Base-by-base conservation (phyloP, 1,140 invertebrate species). In the Atta colombica region DNA sequence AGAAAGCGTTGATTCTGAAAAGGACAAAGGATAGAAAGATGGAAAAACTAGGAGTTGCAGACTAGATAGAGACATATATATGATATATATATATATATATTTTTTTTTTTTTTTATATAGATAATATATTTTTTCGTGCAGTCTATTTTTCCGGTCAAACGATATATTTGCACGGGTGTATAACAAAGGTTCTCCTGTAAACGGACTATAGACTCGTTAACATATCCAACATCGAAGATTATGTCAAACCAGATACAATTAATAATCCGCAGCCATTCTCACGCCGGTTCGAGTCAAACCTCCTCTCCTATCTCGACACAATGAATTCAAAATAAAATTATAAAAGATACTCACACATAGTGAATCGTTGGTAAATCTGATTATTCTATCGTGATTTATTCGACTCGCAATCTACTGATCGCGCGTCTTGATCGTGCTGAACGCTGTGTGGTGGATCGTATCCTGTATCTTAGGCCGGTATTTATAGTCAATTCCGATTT, bases 121-220 rank as follows among this genome's bases (percentile, higher is more conserved):
- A 93, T 93, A 93, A 90, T 94, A 91, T 93, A 93, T 93, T 92
- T 80, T 81, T 84, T 94, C 93, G 94, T 94, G 94, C 93, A 93
- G 93, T 94, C 91, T 94, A 93, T 90, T 88, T 89, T 84, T 93
- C 92, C 89, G 88, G 88, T 89, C 93, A 93, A 94, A 94, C 93
- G 69, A 84, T 84, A 94, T 91, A 90, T 92, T 90, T 92, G 89
- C 89, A 91, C 87, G 85, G 90, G 90, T 92, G 92, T 94, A 89
- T 94, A 93, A 87, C 89, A 93, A 93, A 94, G 88, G 80, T 93
- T 90, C 87, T 84, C 66, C 85, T 91, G 89, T 90, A 93, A 93
- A 93, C 90, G 88, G 89, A 94, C 93, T 93, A 69, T 69, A 94
- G 86, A 93, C 75, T 92, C 82, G 75, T 89, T 93, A 93, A 93